Conservation (phyloP, 2,888 invertebrate genomes). For the Chrysopilus asiliformis region DNA sequence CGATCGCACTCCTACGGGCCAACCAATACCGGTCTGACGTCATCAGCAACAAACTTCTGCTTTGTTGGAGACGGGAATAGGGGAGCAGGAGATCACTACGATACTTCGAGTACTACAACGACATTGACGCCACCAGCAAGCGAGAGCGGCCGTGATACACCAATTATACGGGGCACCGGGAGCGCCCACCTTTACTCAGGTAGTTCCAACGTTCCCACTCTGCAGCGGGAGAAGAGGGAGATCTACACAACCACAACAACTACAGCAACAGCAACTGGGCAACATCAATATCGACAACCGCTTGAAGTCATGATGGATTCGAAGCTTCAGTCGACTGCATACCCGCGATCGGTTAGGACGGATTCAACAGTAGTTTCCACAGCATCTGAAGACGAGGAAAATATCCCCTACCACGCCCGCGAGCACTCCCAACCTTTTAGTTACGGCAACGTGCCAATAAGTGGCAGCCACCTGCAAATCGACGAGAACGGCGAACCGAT, state of each 20-base stretch:
- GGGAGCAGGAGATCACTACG: constrained; percentile 17
- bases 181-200: not conserved
- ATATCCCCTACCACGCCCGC: constrained; percentile 84
- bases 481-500: constrained; percentile 36
- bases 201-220: constrained; percentile 15
- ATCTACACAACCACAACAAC: constrained; percentile 5
- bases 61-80: not conserved
- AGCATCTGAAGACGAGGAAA: constrained; percentile 34
- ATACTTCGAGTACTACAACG: constrained; percentile 23
- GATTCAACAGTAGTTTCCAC: constrained; percentile 13
- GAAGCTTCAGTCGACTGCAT: constrained; percentile 29
- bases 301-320: constrained; percentile 4
- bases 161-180: constrained; percentile 5
- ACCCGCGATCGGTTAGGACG: constrained; percentile 36
- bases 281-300: constrained; percentile 6
- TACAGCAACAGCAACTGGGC: constrained; percentile 2
- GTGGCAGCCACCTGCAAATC: constrained; percentile 16
- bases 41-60: not conserved
- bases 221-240: constrained; percentile 11
- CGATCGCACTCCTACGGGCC: constrained; percentile 18
- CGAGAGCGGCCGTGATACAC: constrained; percentile 22
- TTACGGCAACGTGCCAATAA: constrained; percentile 53
- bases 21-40: not conserved
- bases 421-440: constrained; percentile 81
- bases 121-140: constrained; percentile 22